Conservation (phyloP, 2,888 invertebrate genomes). For the Ornithoptera alexandrae region DNA sequence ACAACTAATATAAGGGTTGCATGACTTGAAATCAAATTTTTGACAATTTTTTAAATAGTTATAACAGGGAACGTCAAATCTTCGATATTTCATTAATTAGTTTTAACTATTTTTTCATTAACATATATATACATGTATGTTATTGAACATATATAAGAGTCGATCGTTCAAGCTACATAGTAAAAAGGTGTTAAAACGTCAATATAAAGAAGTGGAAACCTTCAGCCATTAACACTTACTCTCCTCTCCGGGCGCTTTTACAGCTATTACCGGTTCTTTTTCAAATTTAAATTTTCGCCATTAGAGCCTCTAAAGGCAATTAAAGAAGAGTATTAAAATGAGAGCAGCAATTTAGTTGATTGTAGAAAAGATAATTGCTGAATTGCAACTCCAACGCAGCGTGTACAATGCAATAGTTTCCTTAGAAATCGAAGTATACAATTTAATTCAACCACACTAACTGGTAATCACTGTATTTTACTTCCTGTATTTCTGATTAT, state of each 20-base stretch:
- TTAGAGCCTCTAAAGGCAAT: constrained; percentile 29
- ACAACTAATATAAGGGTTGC: constrained; percentile 27
- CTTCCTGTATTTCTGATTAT: not conserved
- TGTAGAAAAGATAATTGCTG: constrained; percentile 30
- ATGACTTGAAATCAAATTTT: not conserved
- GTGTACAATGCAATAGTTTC: constrained; percentile 23
- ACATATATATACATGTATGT: not conserved
- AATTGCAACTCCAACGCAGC: constrained; percentile 27
- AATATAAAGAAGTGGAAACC: constrained; percentile 23
- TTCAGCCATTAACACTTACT: constrained; percentile 27
- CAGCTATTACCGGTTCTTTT: constrained; percentile 26
- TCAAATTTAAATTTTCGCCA: constrained; percentile 29
- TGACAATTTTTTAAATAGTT: not conserved
- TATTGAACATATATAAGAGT: not conserved
- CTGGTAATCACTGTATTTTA: not conserved
- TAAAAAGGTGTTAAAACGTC: constrained; percentile 9
- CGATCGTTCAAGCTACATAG: not conserved
- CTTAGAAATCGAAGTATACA: constrained; percentile 7
- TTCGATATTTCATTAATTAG: too few species aligned
- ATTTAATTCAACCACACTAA: not conserved
- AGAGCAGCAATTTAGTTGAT: constrained; percentile 28
- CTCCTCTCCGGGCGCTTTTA: constrained; percentile 24
- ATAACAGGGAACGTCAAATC: too few species aligned
- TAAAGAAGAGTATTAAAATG: constrained; percentile 29
- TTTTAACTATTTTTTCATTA: too few species aligned